Evolutionary conservation across 2,797 vertebrate species (phyloP).

Genomic region (Eupleurogrammus muticus): DNA sequence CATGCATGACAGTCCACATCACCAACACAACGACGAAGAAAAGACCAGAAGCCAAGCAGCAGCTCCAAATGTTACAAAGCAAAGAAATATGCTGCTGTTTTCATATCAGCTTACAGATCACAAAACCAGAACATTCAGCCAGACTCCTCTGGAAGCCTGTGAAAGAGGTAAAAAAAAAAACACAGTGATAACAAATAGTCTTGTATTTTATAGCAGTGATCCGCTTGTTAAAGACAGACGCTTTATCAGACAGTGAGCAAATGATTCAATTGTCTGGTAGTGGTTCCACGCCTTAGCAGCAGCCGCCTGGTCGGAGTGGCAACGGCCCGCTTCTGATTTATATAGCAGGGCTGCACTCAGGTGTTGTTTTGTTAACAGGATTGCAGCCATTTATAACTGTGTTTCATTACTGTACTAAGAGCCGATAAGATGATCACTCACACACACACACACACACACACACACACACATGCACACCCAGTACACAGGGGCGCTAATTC

Average conservation of each 20-base stretch:
- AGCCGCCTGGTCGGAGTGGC: constrained; percentile 67
- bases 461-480: constrained; percentile 54
- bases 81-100: constrained; percentile 46
- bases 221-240: constrained; percentile 68
- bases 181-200: constrained; percentile 55
- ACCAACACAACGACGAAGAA: constrained; percentile 50
- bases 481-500: constrained; percentile 82
- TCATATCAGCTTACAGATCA: constrained; percentile 54
- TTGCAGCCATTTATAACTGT: constrained; percentile 85
- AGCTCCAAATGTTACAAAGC: constrained; percentile 48
- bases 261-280: constrained; percentile 83
- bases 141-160: constrained; percentile 30
- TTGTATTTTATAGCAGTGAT: constrained; percentile 62
- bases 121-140: constrained; percentile 47
- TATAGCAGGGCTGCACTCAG: constrained; percentile 77
- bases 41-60: constrained; percentile 54
- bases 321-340: constrained; percentile 79
- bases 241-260: constrained; percentile 80
- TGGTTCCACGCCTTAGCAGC: constrained; percentile 76
- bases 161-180: constrained; percentile 31
- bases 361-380: constrained; percentile 86
- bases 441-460: constrained; percentile 56
- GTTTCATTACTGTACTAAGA: constrained; percentile 86
- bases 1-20: constrained; percentile 58
- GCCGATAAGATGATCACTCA: constrained; percentile 82